Base-by-base conservation (phyloP, 2,888 invertebrate genomes). In the Pandemis cinnamomeana region DNA sequence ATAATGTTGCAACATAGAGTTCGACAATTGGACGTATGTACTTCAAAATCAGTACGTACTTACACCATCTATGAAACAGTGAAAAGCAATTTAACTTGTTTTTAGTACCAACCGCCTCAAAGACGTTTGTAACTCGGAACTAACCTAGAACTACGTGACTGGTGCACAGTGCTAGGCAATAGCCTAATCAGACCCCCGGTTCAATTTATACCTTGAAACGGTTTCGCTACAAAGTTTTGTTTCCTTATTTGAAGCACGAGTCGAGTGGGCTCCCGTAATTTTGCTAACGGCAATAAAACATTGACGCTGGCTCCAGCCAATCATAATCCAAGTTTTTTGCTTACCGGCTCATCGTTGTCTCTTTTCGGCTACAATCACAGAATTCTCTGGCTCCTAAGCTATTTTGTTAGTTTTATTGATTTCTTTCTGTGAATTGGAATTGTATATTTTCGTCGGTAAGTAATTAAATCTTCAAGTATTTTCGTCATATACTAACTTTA, bases 81-180 rank as follows among this genome's bases (percentile, higher is more conserved):
- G 20, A 58, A 27, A 58, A 58, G 27, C 27, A 58, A 58, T 58
- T 58, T 58, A 27, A 27, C 11, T 27, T 27, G 27, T 20, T 58
- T 58, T 58, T 27, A 63, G 20, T 46, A 27, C 20, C n/a, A 61
- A 7, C 15, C 44, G 46, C 63, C 46, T 46, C 15, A 20, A 13
- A 64, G 7, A 7, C 13, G 27, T 48, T 48, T 46, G 48, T 48
- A 48, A 27, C 27, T 27, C 5, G 15, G 46, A 46, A 46, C 27
- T 55, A 58, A 27, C 27, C 58, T 27, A 58, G 27, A 64, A 46
- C 27, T 46, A 63, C 63, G 64, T 51, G 48, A 64, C 64, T 64
- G 5, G 64, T 20, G 46, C 64, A 64, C 46, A 48, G 64, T 64
- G 27, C 64, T 20, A 55, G 13, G 27, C 64, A 13, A 27, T 20